Evolutionary conservation across 2,888 invertebrate species (phyloP), one percentile per base, ranked within the genome.

Genomic region (Helleia helle): DNA sequence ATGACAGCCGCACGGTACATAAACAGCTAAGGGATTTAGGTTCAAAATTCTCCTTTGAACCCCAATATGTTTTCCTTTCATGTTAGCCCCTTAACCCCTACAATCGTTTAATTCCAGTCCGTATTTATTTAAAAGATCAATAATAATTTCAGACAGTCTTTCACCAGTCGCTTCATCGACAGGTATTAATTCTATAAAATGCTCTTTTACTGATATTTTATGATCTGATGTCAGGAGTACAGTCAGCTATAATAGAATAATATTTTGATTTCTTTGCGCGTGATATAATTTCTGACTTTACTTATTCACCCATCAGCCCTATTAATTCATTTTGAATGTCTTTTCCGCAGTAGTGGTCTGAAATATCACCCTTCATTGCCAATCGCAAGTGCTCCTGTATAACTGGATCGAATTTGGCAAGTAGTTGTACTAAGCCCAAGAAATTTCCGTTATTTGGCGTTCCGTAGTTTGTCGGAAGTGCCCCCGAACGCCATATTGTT

Each of bases 241-340:
- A 43, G 36, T 37, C 30, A 13, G 25, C 12, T 40, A 25, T 34
- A 14, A 34, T 34, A 1, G 27, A 34, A 31, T 31, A 29, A 12
- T 38, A 22, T 38, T 38, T 26, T 8, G 8, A 26, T 26, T 26
- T 4, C n/a, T 26, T 26, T 26, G 27, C 27, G n/a, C 29, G 9
- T 29, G n/a, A 44, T 44, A 56, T 39, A 43, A 59, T 53, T 49
- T 52, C 46, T 37, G 51, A 51, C 46, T 51, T 55, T 17, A 62
- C 53, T 47, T 56, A 51, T 49, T 47, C 44, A 40, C 47, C 54
- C 46, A 61, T 52, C 41, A 59, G 46, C 41, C 52, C 43, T 45
- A 62, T 61, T 49, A 61, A 49, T 52, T 64, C 56, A 50, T 62
- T 60, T 57, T 60, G 59, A 47, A 61, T 60, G 39, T 50, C 41